Percentiles rank a stretch among this genome's conserved stretches.
Evolutionary conservation across 2,888 invertebrate genomes (phyloP).

Genomic region (Elegia similella): DNA sequence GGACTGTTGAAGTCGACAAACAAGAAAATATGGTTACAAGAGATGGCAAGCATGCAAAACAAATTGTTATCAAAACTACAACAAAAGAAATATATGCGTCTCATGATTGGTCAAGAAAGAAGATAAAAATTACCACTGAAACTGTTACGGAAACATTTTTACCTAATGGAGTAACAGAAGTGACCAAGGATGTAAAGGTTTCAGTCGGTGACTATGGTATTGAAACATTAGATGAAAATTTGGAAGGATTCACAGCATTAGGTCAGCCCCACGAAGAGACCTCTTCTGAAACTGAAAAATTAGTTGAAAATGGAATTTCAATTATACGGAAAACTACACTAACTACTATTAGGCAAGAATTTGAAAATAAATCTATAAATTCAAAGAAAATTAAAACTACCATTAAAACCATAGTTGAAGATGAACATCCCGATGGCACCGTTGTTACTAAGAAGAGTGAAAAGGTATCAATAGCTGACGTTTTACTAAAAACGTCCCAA

Average conservation of each 20-base stretch:
- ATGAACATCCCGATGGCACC: conserved; percentile 69
- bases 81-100: conserved; percentile 61
- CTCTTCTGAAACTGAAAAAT: conserved; percentile 41
- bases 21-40: conserved; percentile 44
- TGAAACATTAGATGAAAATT: conserved; percentile 56
- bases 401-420: conserved; percentile 56
- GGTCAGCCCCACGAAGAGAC: conserved; percentile 53
- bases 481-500: conserved; percentile 44
- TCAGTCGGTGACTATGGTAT: conserved; percentile 58
- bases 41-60: conserved; percentile 54
- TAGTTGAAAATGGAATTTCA: conserved; percentile 51
- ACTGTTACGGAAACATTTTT: conserved; percentile 58
- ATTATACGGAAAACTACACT: conserved; percentile 62
- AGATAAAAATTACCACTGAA: conserved; percentile 62
- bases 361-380: conserved; percentile 44
- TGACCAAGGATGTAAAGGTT: conserved; percentile 67
- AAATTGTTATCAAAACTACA: conserved; percentile 64
- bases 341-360: conserved; percentile 60
- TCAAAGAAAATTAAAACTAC: conserved; percentile 64
- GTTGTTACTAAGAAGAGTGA: conserved; percentile 65
- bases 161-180: conserved; percentile 61
- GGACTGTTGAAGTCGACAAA: conserved; percentile 53
- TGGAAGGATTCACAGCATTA: conserved; percentile 48
- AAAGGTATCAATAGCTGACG: conserved; percentile 66
- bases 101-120: conserved; percentile 49